Evolutionary conservation across 2,113 vertebrate species (phyloP).

Genomic region (Eublepharis macularius): DNA sequence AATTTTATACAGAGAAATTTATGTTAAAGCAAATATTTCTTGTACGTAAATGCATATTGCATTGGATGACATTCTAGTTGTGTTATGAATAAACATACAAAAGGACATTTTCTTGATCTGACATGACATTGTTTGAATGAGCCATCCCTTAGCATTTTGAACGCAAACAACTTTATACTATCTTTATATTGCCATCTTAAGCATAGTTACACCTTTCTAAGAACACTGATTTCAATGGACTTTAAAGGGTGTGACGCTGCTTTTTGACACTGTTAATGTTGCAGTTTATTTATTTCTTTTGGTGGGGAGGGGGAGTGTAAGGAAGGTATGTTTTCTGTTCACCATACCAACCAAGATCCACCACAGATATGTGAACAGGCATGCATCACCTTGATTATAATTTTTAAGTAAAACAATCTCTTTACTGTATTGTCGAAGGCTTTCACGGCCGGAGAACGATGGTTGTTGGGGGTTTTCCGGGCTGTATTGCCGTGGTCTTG

Average conservation of each 20-base stretch:
- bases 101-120: slow-evolving; percentile 16
- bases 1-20: slow-evolving; percentile 35
- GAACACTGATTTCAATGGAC: too few relatives aligned
- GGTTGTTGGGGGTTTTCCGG: too few relatives aligned
- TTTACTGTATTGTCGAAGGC: too few relatives aligned
- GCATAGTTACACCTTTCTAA: neutral
- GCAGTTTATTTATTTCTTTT: slow-evolving; percentile 24
- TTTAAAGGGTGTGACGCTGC: too few relatives aligned
- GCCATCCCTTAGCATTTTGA: neutral
- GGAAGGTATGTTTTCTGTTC: slow-evolving; percentile 50
- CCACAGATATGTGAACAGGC: slow-evolving; percentile 47
- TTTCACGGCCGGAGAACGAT: too few relatives aligned
- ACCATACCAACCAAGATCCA: slow-evolving; percentile 27
- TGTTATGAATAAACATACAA: slow-evolving; percentile 12
- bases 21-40: slow-evolving; percentile 50
- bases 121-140: neutral
- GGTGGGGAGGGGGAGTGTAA: neutral
- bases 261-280: slow-evolving; percentile 1
- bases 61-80: slow-evolving; percentile 56
- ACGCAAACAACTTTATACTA: slow-evolving; percentile 2
- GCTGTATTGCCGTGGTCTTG: too few relatives aligned
- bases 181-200: slow-evolving; percentile 10
- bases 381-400: slow-evolving; percentile 19
- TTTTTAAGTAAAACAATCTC: slow-evolving; percentile 54
- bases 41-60: slow-evolving; percentile 47